Conservation (phyloP, 2,113 vertebrate genomes). For the Mionectes macconnelli region DNA sequence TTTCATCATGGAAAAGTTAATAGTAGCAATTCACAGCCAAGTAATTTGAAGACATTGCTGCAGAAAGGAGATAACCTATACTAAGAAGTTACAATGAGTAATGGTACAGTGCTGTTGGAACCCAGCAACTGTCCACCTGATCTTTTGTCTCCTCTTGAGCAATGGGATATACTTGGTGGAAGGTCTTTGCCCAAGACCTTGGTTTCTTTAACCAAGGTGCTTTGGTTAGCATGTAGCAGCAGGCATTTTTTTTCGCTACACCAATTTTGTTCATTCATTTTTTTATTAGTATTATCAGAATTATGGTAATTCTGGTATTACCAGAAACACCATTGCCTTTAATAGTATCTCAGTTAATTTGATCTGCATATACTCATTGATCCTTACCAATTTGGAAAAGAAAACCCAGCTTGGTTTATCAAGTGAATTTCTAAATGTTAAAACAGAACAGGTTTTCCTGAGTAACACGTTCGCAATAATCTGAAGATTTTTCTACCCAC, state of each 20-base stretch:
- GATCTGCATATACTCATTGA: not conserved
- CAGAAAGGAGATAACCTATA: not conserved
- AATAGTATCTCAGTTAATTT: not conserved
- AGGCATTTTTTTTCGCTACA: not conserved
- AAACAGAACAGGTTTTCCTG: not conserved
- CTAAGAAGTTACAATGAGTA: constrained; percentile 10
- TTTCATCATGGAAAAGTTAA: constrained; percentile 48
- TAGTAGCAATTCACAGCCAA: not conserved
- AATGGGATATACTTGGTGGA: not conserved
- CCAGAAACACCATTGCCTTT: not conserved
- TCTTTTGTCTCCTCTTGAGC: not conserved
- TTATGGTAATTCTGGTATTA: not conserved
- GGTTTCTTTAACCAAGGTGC: too few relatives aligned
- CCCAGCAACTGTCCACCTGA: not conserved
- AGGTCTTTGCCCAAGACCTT: too few relatives aligned
- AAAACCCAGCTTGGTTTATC: not conserved
- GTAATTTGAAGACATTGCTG: constrained; percentile 3
- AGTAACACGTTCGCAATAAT: not conserved
- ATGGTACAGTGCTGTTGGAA: not conserved
- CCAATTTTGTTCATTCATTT: not conserved
- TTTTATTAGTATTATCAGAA: not conserved
- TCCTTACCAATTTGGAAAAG: not conserved
- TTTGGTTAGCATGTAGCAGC: not conserved
- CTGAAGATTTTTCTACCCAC: not conserved
- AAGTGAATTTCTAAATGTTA: not conserved